Evolutionary conservation across 92 coral and sea anemone species (phyloP).

Genomic region (Zoanthus sociatus): DNA sequence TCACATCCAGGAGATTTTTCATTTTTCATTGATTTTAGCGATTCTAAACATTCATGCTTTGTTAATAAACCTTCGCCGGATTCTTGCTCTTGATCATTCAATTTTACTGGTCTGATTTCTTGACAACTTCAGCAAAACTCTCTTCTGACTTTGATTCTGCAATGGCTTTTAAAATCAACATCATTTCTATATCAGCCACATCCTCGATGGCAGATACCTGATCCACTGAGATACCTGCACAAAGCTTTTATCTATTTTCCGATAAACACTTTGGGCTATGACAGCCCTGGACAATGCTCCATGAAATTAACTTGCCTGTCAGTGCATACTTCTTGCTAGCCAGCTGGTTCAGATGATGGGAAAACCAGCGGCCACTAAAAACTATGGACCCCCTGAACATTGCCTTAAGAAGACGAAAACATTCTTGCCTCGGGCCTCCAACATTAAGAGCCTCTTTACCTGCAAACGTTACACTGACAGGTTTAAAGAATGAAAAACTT

Average conservation of each 20-base stretch:
- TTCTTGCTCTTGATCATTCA: too few species aligned
- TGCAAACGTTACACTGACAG: slow-evolving; percentile 49
- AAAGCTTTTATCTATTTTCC: slow-evolving; percentile 40
- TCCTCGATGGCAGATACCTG: slow-evolving; percentile 44
- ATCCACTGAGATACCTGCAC: slow-evolving; percentile 16
- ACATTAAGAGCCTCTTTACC: slow-evolving; percentile 76
- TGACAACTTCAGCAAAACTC: slow-evolving; percentile 35
- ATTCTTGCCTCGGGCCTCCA: slow-evolving; percentile 73
- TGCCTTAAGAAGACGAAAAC: slow-evolving; percentile 65
- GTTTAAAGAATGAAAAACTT: slow-evolving; percentile 58
- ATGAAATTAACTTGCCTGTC: slow-evolving; percentile 59
- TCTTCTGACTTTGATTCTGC: slow-evolving; percentile 40
- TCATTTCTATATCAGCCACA: slow-evolving; percentile 57
- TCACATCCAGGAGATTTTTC: too few species aligned
- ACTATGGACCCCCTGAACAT: slow-evolving; percentile 40
- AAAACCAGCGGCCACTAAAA: slow-evolving; percentile 16
- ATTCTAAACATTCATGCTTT: too few species aligned
- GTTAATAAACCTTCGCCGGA: too few species aligned
- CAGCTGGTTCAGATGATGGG: slow-evolving; percentile 61
- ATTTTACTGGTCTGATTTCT: slow-evolving; percentile 23
- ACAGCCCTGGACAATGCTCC: slow-evolving; percentile 68
- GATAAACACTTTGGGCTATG: slow-evolving; percentile 59
- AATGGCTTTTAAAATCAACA: slow-evolving; percentile 34
- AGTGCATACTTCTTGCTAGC: slow-evolving; percentile 46
- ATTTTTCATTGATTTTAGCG: too few species aligned